Conservation (phyloP, 2,888 invertebrate genomes). For the Corbicula japonica region DNA sequence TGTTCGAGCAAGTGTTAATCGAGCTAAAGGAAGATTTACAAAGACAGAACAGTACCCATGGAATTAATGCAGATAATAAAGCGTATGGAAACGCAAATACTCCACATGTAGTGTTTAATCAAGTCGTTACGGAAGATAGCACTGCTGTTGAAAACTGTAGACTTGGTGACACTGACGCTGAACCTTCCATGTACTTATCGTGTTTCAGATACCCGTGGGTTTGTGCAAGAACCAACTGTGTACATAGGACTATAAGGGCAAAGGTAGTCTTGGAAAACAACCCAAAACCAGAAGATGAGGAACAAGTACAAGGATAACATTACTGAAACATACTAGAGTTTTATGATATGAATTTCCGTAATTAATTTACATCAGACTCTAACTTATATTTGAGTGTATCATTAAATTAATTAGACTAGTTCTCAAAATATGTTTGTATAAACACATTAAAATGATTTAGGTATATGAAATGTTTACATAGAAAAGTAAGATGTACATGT, state of each 20-base stretch:
- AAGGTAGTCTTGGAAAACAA: background rate
- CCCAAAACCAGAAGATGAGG: background rate
- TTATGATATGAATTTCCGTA: background rate
- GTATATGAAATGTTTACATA: too few species aligned
- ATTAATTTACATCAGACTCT: background rate
- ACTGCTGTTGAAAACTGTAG: background rate
- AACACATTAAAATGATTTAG: too few species aligned
- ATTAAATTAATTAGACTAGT: background rate
- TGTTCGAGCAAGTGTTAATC: slow-evolving; percentile 3
- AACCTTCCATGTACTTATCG: slow-evolving; percentile 14
- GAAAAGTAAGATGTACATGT: too few species aligned
- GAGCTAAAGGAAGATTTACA: background rate
- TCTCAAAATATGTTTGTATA: background rate
- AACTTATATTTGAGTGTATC: background rate
- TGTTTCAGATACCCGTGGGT: slow-evolving; percentile 24
- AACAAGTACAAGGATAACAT: background rate
- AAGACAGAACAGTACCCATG: background rate
- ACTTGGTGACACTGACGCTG: background rate
- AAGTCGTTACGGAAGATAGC: background rate
- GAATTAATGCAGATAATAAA: background rate
- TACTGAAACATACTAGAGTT: background rate
- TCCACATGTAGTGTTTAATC: background rate
- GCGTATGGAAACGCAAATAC: background rate
- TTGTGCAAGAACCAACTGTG: slow-evolving; percentile 9
- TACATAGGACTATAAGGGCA: background rate